Base-by-base conservation (phyloP, 2,113 vertebrate species). In the Sitta europaea region DNA sequence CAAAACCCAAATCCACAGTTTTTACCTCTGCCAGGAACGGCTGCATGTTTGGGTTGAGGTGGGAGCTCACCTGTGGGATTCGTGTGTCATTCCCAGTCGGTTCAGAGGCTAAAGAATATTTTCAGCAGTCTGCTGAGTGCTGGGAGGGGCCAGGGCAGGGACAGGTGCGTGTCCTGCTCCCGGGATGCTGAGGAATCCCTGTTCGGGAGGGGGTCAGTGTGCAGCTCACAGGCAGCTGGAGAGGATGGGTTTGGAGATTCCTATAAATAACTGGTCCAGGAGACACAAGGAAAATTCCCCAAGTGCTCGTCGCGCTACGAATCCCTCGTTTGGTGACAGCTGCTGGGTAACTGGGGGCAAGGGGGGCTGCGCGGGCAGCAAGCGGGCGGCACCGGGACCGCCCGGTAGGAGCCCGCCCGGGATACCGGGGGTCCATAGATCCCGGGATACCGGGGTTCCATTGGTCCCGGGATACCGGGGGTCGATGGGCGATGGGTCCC, bases 201-300 rank as follows among this genome's bases (percentile, higher is more conserved):
- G 16, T 1, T 7, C 0, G 3, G 31, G 45, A 31, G 2, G 4
- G 25, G 20, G 2, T 22, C 3, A 0, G 6, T 3, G 10, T 18
- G 50, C 67, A 17, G 13, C 1, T 31, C 27, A 1, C 1, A 3
- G 3, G 21, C 55, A 66, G 79, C 80, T 50, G 76, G 55, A 48
- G 65, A 1, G 14, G 23, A 19, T 11, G 57, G 80, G 57, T 24
- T 23, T 17, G 11, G 22, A 22, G 29, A 65, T 50, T 47, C 55
- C 90, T 68, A 28, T 42, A 53, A 88, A 36, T 50, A 72, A 68
- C 70, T 0, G 42, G 0, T 6, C 5, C 38, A 11, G 58, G 67
- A 76, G 33, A 21, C 48, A 7, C 48, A 8, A n/a, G 31, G 17
- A 35, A 4, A 45, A 72, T 31, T 45, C 57, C 61, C 28, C 21